These are phyloP conservation scores for Stegana nigrithorax DNA, from an alignment of 2,888 invertebrate species.

Conservation along the genomic window DNA sequence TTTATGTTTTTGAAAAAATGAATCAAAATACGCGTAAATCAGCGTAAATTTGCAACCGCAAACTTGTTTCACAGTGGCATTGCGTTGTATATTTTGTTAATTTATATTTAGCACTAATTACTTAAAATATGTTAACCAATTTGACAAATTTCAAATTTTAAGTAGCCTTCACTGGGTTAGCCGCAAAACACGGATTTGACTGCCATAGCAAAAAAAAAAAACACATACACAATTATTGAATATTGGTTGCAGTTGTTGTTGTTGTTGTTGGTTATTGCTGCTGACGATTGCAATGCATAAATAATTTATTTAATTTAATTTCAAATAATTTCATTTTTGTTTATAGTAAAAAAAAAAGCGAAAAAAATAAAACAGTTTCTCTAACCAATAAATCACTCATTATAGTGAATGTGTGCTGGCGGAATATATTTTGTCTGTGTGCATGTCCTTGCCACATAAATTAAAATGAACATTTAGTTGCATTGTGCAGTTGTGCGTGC, in stretches of 20 bases:
- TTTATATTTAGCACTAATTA: constrained; percentile 6
- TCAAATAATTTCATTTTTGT: background rate
- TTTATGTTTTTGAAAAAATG: background rate
- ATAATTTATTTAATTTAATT: constrained; percentile 10
- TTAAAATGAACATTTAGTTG: constrained; percentile 55
- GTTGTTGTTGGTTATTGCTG: background rate
- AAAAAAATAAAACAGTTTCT: too few species aligned
- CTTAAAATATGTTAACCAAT: constrained; percentile 2
- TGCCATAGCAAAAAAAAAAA: background rate
- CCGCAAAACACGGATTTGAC: constrained; percentile 8
- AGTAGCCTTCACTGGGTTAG: background rate
- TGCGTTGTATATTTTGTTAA: background rate
- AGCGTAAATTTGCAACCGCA: background rate
- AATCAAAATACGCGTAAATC: background rate
- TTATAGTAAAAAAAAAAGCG: too few species aligned
- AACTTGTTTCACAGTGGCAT: too few species aligned
- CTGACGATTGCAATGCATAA: background rate
- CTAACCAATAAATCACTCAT: constrained; percentile 59
- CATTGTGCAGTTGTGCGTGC: constrained; percentile 15
- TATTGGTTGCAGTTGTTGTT: constrained; percentile 30
- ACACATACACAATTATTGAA: background rate
- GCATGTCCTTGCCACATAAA: constrained; percentile 48
- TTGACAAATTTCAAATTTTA: background rate
- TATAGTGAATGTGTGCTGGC: constrained; percentile 52
- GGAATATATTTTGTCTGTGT: background rate